phyloP scores from a whole-genome alignment of 2,888 invertebrate species.

The Liopterus haemorrhoidalis region DNA sequence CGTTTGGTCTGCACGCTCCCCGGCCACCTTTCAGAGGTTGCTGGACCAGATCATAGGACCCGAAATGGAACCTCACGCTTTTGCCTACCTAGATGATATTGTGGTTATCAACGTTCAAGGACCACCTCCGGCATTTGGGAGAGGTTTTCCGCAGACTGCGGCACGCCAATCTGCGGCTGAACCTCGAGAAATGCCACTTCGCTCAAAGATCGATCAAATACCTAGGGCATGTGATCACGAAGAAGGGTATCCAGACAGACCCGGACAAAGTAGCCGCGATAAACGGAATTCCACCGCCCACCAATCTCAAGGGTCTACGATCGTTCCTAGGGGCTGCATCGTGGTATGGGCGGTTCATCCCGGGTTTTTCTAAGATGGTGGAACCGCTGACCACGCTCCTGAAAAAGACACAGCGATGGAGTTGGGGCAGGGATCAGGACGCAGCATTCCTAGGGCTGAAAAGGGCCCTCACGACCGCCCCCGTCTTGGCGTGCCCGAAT shows the following conservation, averaged over 20 bases:
- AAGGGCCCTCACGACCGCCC: slow-evolving; percentile 19
- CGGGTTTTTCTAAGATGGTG: slow-evolving; percentile 24
- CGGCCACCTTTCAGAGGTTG: slow-evolving; percentile 28
- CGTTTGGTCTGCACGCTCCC: slow-evolving; percentile 35
- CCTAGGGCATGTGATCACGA: slow-evolving; percentile 24
- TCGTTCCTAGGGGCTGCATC: slow-evolving; percentile 33
- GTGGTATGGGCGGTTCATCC: slow-evolving; percentile 36
- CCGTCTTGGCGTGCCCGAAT: slow-evolving; percentile 27
- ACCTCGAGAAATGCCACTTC: slow-evolving; percentile 33
- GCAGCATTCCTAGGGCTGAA: slow-evolving; percentile 26
- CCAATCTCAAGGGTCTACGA: slow-evolving; percentile 25
- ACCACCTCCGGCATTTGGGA: slow-evolving; percentile 24
- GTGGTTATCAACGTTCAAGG: slow-evolving; percentile 28
- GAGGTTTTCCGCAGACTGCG: slow-evolving; percentile 29
- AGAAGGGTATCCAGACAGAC: slow-evolving; percentile 17
- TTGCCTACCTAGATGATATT: slow-evolving; percentile 32
- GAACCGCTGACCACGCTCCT: slow-evolving; percentile 28
- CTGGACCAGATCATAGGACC: slow-evolving; percentile 31
- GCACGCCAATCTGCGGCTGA: slow-evolving; percentile 28
- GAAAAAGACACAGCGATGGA: slow-evolving; percentile 26
- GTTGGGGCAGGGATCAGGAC: slow-evolving; percentile 27
- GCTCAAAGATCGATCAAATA: slow-evolving; percentile 22
- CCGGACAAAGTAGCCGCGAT: slow-evolving; percentile 20
- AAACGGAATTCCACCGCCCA: slow-evolving; percentile 27
- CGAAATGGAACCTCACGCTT: slow-evolving; percentile 29